phyloP scores from a whole-genome alignment of 2,113 vertebrate species.

The Malurus alboscapulatus region DNA sequence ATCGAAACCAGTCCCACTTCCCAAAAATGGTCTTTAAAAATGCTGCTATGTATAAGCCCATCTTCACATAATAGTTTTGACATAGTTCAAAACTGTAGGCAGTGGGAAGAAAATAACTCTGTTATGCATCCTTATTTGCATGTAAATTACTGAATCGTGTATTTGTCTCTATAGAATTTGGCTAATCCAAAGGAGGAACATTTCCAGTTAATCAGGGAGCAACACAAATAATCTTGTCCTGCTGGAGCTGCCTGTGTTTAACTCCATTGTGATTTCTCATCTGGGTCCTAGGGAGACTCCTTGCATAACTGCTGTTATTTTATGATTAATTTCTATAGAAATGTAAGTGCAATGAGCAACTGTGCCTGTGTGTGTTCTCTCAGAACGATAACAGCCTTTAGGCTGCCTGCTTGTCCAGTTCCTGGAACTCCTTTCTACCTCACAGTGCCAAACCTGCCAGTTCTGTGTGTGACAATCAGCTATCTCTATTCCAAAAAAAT shows the following conservation, averaged over 20 bases:
- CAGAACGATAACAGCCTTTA: not conserved
- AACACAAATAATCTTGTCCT: not conserved
- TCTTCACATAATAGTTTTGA: not conserved
- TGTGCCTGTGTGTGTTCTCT: not conserved
- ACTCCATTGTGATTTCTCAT: not conserved
- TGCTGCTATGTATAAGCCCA: not conserved
- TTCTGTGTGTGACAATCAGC: not conserved
- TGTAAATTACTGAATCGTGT: conserved; percentile 17
- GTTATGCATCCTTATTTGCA: conserved; percentile 34
- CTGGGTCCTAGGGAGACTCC: not conserved
- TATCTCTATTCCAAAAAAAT: not conserved
- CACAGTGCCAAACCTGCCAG: not conserved
- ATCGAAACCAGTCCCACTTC: conserved; percentile 5
- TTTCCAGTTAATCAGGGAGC: not conserved
- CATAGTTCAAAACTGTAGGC: not conserved
- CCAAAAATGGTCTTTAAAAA: not conserved
- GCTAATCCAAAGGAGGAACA: not conserved
- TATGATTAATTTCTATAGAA: not conserved
- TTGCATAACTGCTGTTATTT: not conserved
- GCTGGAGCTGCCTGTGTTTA: not conserved
- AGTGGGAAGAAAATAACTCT: conserved; percentile 3
- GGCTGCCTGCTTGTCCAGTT: not conserved
- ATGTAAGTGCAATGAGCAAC: not conserved
- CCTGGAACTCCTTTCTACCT: conserved; percentile 11
- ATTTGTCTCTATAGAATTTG: conserved; percentile 22